These are phyloP conservation scores for Trissonchulus latispiculum DNA, from an alignment of 2,888 invertebrate genomes.

Conservation along the genomic window DNA sequence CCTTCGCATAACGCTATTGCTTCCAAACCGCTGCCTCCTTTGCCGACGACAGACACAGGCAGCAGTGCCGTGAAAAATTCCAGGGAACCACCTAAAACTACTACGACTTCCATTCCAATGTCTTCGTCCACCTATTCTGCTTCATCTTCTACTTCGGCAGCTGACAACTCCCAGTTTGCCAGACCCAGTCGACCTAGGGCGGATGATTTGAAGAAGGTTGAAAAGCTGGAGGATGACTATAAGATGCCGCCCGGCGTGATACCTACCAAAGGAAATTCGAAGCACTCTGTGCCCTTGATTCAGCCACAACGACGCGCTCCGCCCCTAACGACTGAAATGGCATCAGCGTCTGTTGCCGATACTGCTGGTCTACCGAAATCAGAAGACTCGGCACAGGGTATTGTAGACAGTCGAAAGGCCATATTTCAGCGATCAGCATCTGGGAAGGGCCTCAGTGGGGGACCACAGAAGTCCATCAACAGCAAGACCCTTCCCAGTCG, in stretches of 20 bases:
- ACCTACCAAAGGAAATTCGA: background rate
- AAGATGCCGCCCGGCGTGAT: background rate
- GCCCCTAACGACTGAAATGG: background rate
- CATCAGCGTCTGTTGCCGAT: background rate
- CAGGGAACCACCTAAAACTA: too few species aligned
- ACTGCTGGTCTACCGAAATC: too few species aligned
- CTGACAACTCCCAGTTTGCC: too few species aligned
- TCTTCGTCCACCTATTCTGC: too few species aligned
- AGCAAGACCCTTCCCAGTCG: background rate
- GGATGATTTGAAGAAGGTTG: background rate
- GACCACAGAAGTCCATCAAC: background rate
- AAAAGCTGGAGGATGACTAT: background rate
- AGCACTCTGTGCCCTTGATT: background rate
- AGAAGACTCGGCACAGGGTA: background rate
- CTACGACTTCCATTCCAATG: too few species aligned
- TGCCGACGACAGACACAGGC: too few species aligned
- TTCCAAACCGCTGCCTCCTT: background rate
- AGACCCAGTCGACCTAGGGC: background rate
- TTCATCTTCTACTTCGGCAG: too few species aligned
- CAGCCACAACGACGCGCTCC: background rate
- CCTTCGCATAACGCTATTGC: background rate
- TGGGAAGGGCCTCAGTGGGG: background rate
- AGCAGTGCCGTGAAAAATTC: too few species aligned
- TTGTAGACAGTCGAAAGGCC: background rate
- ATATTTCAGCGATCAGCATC: background rate